Evolutionary conservation across 2,797 vertebrate genomes (phyloP).

Genomic region (Melanotaenia maccullochi): DNA sequence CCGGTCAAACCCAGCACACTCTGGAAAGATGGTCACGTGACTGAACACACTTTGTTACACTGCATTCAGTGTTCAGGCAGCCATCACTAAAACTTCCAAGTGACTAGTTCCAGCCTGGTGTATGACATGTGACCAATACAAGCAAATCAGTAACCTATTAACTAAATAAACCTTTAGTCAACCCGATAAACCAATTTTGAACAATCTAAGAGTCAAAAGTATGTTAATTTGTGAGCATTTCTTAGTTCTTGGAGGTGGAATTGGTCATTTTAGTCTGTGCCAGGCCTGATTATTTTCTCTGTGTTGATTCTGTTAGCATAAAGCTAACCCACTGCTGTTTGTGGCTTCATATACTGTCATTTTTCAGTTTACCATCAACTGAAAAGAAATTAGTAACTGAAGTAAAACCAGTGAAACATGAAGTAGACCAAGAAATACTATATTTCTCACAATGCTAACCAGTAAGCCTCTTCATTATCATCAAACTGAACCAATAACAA

Average conservation of each 20-base stretch:
- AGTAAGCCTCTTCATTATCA: neutral
- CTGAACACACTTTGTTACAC: neutral
- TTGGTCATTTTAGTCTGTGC: neutral
- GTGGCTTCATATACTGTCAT: neutral
- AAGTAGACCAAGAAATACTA: neutral
- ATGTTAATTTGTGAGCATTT: neutral
- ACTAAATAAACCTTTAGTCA: neutral
- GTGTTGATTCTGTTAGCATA: neutral
- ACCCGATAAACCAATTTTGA: neutral
- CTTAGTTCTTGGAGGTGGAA: neutral
- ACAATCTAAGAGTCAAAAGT: neutral
- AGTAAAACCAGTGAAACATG: neutral
- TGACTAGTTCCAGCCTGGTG: neutral
- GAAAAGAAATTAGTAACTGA: neutral
- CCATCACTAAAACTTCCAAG: neutral
- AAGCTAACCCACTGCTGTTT: neutral
- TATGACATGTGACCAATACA: neutral
- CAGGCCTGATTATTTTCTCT: neutral
- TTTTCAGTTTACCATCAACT: neutral
- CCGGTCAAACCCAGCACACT: too few species aligned
- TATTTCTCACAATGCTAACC: neutral
- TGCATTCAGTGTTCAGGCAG: neutral
- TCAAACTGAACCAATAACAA: conserved; percentile 1
- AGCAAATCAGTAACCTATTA: neutral
- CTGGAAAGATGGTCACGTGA: too few species aligned